Evolutionary conservation across 2,797 vertebrate genomes (phyloP), one percentile per base, ranked within the genome.

Genomic region (Carcharodon carcharias): DNA sequence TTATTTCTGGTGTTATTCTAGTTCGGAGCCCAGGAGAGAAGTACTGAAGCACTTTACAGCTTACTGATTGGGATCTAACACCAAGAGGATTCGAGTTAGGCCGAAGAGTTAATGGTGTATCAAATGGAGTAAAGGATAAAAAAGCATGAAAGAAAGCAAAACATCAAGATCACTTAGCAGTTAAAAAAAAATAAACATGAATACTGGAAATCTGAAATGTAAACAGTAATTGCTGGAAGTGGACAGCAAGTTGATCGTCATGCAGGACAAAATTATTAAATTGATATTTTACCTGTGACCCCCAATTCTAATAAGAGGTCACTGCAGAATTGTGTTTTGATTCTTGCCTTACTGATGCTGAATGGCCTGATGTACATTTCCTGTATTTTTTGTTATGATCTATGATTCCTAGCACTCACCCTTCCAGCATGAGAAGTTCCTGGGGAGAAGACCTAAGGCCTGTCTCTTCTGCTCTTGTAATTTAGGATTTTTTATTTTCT

Each of bases 61-160:
- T 67, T 94, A 94, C n/a, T 65, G 63, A 67, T 93, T 65, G 63
- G 92, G 63, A 69, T 94, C 92, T 94, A n/a, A 94, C 35, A 45
- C 63, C 63, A 69, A 11, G 92, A 94, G 21, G 40, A 2, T 65
- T 69, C 40, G 45, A 91, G 54, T 91, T 91, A 58, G 58, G 54
- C 54, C 58, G 28, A 56, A 35, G 69, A 65, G 92, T 67, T 94
- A 67, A 94, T 23, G 0, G 35, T 94, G 21, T 94, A 63, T 65
- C 92, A 94, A 91, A 94, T 94, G 21, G 61, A 26, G n/a, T 67
- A 94, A n/a, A 94, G 8, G 31, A 23, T 21, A 88, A 91, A 61
- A 9, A 61, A 91, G 5, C 9, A 28, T 35, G 35, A 89, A 63
- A 40, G 58, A 40, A 67, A 93, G n/a, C 14, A 65, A 67, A 65